These are phyloP conservation scores for Martes martes DNA, from an alignment of 2,113 vertebrate species.

Conservation along the genomic window DNA sequence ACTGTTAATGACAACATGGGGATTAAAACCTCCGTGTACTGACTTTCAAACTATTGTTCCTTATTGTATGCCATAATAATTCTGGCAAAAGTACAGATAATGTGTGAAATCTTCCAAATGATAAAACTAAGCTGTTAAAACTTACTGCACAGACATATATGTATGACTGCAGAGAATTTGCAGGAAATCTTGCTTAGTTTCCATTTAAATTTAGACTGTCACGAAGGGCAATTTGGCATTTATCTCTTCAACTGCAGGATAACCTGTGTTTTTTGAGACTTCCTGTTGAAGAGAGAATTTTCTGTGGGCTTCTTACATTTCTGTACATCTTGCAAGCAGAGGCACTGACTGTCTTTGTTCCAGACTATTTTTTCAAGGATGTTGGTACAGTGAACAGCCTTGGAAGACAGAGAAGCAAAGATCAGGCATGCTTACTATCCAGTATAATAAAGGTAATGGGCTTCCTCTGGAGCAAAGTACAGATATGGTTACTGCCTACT, in stretches of 20 bases:
- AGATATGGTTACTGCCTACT: not conserved
- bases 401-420: not conserved
- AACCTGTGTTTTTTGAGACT: not conserved
- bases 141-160: not conserved
- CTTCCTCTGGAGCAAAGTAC: not conserved
- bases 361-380: not conserved
- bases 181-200: not conserved
- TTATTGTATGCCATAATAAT: not conserved
- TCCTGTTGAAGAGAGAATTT: not conserved
- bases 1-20: not conserved
- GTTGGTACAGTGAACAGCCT: not conserved
- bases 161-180: not conserved
- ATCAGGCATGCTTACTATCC: not conserved
- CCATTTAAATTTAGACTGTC: not conserved
- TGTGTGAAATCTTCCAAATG: not conserved
- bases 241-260: not conserved
- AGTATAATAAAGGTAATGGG: not conserved
- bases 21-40: not conserved
- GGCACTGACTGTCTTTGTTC: not conserved
- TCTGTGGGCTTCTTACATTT: not conserved
- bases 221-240: not conserved
- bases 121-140: not conserved
- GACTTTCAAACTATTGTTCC: not conserved
- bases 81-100: not conserved
- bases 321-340: not conserved